phyloP scores from a whole-genome alignment of 2,113 vertebrate genomes.

The Balaenoptera acutorostrata region DNA sequence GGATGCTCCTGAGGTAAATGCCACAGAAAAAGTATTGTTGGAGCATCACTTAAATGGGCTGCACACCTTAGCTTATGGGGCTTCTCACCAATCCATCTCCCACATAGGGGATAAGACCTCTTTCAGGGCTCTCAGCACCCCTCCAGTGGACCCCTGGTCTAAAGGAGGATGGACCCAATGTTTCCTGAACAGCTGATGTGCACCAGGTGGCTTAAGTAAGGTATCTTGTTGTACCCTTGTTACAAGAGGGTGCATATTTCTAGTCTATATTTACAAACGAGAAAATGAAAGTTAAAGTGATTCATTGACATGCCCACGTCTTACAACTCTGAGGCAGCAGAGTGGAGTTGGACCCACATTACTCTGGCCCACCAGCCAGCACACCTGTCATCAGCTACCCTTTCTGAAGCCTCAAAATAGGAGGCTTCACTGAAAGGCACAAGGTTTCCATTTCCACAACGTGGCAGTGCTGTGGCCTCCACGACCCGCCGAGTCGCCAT shows the following conservation, averaged over 20 bases:
- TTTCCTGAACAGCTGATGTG: not conserved
- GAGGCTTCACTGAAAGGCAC: not conserved
- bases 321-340: not conserved
- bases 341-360: too few species aligned
- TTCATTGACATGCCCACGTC: too few species aligned
- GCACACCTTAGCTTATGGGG: not conserved
- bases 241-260: not conserved
- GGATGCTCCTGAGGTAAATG: conserved; percentile 13
- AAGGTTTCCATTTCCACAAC: not conserved
- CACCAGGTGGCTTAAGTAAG: not conserved
- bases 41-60: not conserved
- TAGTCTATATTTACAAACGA: not conserved
- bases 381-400: too few species aligned
- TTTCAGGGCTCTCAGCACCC: not conserved
- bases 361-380: not conserved
- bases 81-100: not conserved
- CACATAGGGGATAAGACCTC: rapidly evolving
- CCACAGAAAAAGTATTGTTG: conserved; percentile 18
- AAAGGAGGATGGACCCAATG: too few species aligned
- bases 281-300: not conserved
- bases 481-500: rapidly evolving
- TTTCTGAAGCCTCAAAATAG: not conserved
- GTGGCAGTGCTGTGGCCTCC: not conserved
- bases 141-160: not conserved
- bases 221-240: not conserved